phyloP scores from a whole-genome alignment of 2,113 vertebrate species.

The Excalfactoria chinensis region DNA sequence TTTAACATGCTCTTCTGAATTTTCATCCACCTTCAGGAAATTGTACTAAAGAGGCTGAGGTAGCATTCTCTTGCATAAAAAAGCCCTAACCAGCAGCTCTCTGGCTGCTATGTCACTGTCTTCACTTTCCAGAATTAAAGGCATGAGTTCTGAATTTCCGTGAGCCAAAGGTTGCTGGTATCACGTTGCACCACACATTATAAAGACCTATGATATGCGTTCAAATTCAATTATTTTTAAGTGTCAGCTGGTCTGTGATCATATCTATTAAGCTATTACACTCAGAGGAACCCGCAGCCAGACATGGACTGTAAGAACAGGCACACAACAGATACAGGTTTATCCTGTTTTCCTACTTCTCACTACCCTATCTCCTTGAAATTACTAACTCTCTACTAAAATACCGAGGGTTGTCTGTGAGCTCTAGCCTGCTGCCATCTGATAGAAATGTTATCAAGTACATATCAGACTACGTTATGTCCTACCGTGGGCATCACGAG shows the following conservation, averaged over 20 bases:
- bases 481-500: neutral
- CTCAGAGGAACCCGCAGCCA: neutral
- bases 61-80: neutral
- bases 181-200: neutral
- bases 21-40: neutral
- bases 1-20: neutral
- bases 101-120: fast-evolving
- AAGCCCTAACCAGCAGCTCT: neutral
- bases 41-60: neutral
- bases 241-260: conserved; percentile 17
- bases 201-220: neutral
- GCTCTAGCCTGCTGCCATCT: neutral
- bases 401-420: neutral
- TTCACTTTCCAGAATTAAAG: neutral
- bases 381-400: conserved; percentile 2
- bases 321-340: conserved; percentile 27
- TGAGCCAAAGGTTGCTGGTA: neutral
- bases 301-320: neutral
- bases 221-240: neutral
- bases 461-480: neutral
- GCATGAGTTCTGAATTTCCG: neutral
- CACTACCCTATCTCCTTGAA: neutral
- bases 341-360: conserved; percentile 60
- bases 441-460: neutral
- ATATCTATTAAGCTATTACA: conserved; percentile 23